Percentiles rank a stretch among this genome's conserved stretches.
phyloP scores from a whole-genome alignment of 2,113 vertebrate species.

The Sprattus sprattus region DNA sequence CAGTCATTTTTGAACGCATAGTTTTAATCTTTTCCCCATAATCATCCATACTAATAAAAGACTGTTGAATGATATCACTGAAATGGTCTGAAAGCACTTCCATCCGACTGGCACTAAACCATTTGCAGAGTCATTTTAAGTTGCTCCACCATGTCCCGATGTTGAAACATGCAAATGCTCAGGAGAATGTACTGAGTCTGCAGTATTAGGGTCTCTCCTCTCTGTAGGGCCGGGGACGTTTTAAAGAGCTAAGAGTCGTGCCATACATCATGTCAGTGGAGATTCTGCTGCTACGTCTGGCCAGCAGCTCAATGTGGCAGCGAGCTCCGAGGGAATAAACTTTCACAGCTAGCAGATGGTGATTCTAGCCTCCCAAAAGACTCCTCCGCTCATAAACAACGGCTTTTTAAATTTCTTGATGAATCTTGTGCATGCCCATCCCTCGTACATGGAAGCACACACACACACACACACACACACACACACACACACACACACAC shows the following conservation, averaged over 20 bases:
- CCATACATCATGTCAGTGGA: slow-evolving; percentile 52
- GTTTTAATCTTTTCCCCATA: background rate
- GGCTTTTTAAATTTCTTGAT: slow-evolving; percentile 44
- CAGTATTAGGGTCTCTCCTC: slow-evolving; percentile 41
- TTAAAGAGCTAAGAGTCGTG: slow-evolving; percentile 42
- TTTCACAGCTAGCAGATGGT: slow-evolving; percentile 60
- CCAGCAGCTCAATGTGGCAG: background rate
- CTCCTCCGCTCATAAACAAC: slow-evolving; percentile 49
- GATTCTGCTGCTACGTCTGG: slow-evolving; percentile 2
- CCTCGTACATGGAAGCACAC: background rate
- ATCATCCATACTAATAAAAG: background rate
- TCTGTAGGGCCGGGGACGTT: slow-evolving; percentile 27
- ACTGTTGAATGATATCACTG: slow-evolving; percentile 18
- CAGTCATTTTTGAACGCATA: background rate
- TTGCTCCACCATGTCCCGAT: slow-evolving; percentile 44
- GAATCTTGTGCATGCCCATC: slow-evolving; percentile 16
- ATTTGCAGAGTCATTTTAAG: slow-evolving; percentile 33
- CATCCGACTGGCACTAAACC: slow-evolving; percentile 38
- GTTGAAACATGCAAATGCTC: slow-evolving; percentile 49
- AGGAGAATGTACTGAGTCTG: slow-evolving; percentile 56
- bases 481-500: background rate
- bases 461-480: background rate
- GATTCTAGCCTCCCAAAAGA: slow-evolving; percentile 46
- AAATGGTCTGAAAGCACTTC: slow-evolving; percentile 43
- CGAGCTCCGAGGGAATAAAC: slow-evolving; percentile 49